Conservation (phyloP, 2,888 invertebrate species). For the Eueremaeus valkanovi region DNA sequence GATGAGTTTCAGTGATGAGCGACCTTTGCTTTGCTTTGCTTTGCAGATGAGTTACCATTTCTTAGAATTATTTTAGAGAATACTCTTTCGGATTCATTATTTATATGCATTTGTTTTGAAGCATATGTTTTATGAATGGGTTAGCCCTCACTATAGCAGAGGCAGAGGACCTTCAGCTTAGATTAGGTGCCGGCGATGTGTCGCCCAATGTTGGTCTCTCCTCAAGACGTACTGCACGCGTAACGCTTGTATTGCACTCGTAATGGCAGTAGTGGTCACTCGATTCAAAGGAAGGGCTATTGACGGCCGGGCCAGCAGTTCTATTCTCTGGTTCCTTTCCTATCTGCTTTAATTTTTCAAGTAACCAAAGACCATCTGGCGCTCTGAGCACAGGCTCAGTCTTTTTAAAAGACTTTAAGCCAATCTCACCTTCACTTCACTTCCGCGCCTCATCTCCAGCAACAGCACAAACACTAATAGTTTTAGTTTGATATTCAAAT, state of each 20-base stretch:
- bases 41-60: background rate
- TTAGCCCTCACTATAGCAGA: background rate
- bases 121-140: conserved; percentile 7
- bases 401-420: conserved; percentile 2
- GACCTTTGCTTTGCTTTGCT: background rate
- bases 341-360: background rate
- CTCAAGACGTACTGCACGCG: background rate
- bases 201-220: background rate
- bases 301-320: background rate
- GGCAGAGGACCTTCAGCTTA: background rate
- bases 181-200: background rate
- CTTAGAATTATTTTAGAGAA: background rate
- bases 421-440: conserved; percentile 24
- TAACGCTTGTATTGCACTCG: conserved; percentile 4
- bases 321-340: background rate
- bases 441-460: conserved; percentile 11
- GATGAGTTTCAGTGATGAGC: background rate
- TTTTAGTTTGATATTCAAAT: conserved; percentile 15
- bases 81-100: too few relatives aligned
- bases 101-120: background rate
- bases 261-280: conserved; percentile 13
- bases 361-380: conserved; percentile 22
- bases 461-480: conserved; percentile 11
- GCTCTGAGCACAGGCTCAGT: background rate
- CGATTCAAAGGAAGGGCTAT: conserved; percentile 8